Conservation (phyloP, 2,113 vertebrate genomes). For the Chascanopsetta lugubris region DNA sequence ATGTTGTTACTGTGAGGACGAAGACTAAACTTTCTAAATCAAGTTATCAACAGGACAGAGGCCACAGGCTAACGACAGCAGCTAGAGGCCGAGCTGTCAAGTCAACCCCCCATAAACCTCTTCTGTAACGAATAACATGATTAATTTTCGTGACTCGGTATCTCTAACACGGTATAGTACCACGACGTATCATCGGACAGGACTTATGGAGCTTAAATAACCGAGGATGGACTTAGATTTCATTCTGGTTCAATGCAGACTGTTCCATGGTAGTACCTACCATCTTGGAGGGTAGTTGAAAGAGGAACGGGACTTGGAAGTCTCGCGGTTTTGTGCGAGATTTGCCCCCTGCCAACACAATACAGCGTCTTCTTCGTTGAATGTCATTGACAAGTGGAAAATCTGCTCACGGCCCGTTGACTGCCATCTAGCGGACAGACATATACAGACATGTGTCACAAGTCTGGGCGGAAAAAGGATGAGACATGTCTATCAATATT, state of each 20-base stretch:
- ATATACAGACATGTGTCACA: too few species aligned
- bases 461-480: too few species aligned
- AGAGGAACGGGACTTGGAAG: slow-evolving; percentile 71
- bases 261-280: slow-evolving; percentile 65
- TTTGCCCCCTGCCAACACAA: background rate
- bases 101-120: background rate
- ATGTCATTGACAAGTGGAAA: background rate
- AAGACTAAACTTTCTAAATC: too few species aligned
- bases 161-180: too few species aligned
- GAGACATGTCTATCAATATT: too few species aligned
- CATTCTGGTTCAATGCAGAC: background rate
- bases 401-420: background rate
- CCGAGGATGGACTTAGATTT: slow-evolving; percentile 70
- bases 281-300: slow-evolving; percentile 78
- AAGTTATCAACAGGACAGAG: accelerated
- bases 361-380: background rate
- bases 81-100: slow-evolving; percentile 14
- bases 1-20: too few species aligned
- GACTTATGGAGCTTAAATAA: accelerated
- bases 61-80: background rate
- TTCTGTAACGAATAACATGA: background rate
- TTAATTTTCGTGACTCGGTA: too few species aligned
- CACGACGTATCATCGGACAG: accelerated
- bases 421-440: background rate
- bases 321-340: slow-evolving; percentile 79